Conservation (phyloP, 1,140 invertebrate species). For the Papilio polyxenes region DNA sequence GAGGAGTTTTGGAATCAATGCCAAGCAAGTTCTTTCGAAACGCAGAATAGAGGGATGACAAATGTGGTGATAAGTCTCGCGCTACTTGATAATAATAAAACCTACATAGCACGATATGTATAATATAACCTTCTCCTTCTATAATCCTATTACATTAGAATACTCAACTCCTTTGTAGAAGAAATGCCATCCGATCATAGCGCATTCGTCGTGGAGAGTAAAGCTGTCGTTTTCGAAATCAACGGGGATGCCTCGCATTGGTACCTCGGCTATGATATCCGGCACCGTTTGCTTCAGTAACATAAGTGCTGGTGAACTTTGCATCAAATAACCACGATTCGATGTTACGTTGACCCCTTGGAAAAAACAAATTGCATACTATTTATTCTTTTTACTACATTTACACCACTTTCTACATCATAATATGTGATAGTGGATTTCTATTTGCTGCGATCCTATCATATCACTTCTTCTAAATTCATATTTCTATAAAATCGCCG, state of each 20-base stretch:
- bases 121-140: too few species aligned
- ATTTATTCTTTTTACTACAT: background rate
- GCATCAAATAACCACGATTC: constrained; percentile 53
- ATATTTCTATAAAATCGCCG: too few species aligned
- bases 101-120: too few species aligned
- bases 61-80: background rate
- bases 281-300: constrained; percentile 62
- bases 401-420: background rate
- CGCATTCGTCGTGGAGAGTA: constrained; percentile 62
- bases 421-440: background rate
- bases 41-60: background rate
- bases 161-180: constrained; percentile 63
- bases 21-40: background rate
- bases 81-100: too few species aligned
- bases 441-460: too few species aligned
- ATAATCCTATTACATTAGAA: background rate
- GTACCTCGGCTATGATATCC: constrained; percentile 59
- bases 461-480: too few species aligned
- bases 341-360: constrained; percentile 18
- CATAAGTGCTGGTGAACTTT: constrained; percentile 60
- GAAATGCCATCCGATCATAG: constrained; percentile 70
- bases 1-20: background rate
- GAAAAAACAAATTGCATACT: background rate
- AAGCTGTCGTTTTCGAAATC: constrained; percentile 54
- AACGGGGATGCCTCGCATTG: constrained; percentile 53